Base-by-base conservation (phyloP, 2,888 invertebrate genomes). In the Spialia ferax region DNA sequence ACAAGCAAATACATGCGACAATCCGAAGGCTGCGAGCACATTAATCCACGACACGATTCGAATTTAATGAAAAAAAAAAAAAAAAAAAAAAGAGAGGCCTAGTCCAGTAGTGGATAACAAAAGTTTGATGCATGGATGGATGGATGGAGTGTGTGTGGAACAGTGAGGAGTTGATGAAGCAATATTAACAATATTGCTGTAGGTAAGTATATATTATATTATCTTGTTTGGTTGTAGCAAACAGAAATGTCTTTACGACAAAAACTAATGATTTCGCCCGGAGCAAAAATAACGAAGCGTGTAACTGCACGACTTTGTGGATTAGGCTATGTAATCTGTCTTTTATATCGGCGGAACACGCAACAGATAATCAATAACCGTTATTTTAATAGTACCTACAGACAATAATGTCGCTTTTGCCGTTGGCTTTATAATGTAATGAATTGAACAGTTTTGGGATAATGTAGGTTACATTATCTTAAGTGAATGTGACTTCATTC, bases 311-410 rank as follows among this genome's bases (percentile, higher is more conserved):
- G 50, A 54, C 48, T 70, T 59, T 63, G 62, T 64, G 29, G 48
- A 70, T 56, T 48, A 29, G 45, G 13, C 62, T 54, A 65, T 61
- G 70, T 68, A 68, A 70, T 64, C 62, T 32, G 65, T 65, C 48
- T 45, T 60, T 59, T 62, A 65, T 63, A 63, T 54, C 55, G 42
- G 2, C 32, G 38, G 35, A 66, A 66, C 70, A 70, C 66, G 70
- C 70, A 66, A 68, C 60, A 42, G 45, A 55, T 57, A 61, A 26
- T 59, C 62, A 64, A 63, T 60, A 70, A 64, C 57, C 52, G 50
- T 56, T 57, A 22, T 35, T 63, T 65, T 57, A 70, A 23, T 62
- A 63, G 62, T 63, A 59, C 59, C 54, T 60, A 32, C 20, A 26
- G 62, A 65, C 55, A 15, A 20, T 35, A 62, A 52, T 35, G 23